Evolutionary conservation across 2,797 vertebrate species (phyloP).

Genomic region (Poecilia wingei): DNA sequence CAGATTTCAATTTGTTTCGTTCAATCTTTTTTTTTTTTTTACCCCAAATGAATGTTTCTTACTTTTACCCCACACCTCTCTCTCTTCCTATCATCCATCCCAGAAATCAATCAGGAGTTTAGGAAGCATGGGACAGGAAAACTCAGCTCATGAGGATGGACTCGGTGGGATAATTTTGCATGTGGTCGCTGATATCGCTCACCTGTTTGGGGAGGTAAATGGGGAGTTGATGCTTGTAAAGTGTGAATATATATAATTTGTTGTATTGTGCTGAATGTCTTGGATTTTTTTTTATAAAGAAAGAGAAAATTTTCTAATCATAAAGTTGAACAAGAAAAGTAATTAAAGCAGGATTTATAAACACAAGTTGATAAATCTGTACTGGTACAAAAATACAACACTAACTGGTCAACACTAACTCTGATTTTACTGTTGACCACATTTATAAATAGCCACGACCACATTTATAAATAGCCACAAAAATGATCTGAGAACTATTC

Average conservation of each 20-base stretch:
- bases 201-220: background rate
- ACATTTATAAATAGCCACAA: background rate
- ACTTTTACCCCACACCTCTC: background rate
- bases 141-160: constrained; percentile 49
- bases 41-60: background rate
- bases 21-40: background rate
- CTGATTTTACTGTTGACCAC: background rate
- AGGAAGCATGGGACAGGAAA: constrained; percentile 40
- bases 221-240: background rate
- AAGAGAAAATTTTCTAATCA: no score
- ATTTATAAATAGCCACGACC: background rate
- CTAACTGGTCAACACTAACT: background rate
- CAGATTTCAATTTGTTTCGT: background rate
- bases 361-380: background rate
- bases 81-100: background rate
- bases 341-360: background rate
- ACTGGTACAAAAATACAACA: background rate
- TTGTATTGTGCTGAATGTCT: no score
- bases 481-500: background rate
- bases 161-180: constrained; percentile 34
- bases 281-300: no score
- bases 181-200: constrained; percentile 6
- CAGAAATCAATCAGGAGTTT: constrained; percentile 44
- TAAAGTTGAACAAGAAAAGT: background rate
- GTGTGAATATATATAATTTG: background rate